A percentile compares a stretch with the other conserved stretches of the same genome.
phyloP scores from a whole-genome alignment of 1,140 invertebrate genomes.

The Matsumurasca onukii region DNA sequence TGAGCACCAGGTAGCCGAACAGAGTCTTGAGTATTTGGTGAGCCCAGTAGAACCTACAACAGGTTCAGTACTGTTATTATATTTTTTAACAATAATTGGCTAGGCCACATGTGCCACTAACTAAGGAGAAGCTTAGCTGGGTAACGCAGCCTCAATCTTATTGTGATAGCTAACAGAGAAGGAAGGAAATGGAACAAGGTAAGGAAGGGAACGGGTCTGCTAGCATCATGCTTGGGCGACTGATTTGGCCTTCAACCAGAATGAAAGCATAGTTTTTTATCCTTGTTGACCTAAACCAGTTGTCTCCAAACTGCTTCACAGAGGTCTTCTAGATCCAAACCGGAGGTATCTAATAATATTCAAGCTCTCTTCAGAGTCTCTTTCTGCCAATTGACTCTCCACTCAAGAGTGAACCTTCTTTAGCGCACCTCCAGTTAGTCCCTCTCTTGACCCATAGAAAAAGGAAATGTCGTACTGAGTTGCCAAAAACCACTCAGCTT shows the following conservation, averaged over 20 bases:
- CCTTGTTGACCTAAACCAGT: no score
- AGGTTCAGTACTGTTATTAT: background rate
- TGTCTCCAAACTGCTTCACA: no score
- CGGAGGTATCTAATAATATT: no score
- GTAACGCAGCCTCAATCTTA: background rate
- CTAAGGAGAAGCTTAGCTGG: background rate
- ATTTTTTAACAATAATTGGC: background rate
- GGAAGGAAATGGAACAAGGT: background rate
- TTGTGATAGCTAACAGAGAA: background rate
- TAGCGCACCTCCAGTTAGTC: no score
- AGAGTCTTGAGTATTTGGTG: constrained; percentile 36
- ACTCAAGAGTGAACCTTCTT: no score
- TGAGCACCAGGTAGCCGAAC: constrained; percentile 16
- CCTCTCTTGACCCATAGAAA: no score
- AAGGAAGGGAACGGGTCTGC: background rate
- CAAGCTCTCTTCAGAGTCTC: no score
- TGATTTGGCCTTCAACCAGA: background rate
- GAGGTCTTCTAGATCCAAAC: no score
- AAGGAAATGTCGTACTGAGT: no score
- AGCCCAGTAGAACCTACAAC: constrained; percentile 36
- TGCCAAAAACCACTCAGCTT: no score
- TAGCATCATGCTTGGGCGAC: no score
- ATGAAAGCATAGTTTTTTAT: background rate
- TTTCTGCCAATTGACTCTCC: no score
- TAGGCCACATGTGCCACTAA: background rate